Evolutionary conservation across 1,140 invertebrate species (phyloP).

Genomic region (Drosophila bifasciata): DNA sequence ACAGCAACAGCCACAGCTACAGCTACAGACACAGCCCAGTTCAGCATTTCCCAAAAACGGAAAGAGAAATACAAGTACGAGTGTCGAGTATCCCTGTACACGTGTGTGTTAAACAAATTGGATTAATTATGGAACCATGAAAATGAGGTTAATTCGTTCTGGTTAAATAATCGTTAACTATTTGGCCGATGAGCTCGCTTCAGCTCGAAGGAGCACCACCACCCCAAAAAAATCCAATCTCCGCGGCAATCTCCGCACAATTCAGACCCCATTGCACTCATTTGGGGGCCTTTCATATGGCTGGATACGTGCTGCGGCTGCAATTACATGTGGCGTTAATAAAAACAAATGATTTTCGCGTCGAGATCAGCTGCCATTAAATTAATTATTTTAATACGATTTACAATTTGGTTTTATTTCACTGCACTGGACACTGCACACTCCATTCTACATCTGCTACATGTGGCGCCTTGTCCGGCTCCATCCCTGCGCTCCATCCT

Average conservation of each 20-base stretch:
- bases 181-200: conserved; percentile 15
- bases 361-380: conserved; percentile 72
- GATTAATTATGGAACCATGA: conserved; percentile 81
- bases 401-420: conserved; percentile 59
- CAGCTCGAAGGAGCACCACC: neutral
- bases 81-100: conserved; percentile 20
- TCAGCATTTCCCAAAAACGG: neutral
- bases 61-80: neutral
- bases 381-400: conserved; percentile 80
- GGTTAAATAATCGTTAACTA: conserved; percentile 73
- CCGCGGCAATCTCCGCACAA: neutral
- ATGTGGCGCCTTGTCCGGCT: neutral
- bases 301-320: conserved; percentile 49
- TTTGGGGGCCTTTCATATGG: conserved; percentile 35
- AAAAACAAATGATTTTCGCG: conserved; percentile 74
- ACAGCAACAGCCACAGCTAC: neutral
- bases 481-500: no score
- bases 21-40: no score
- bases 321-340: conserved; percentile 72
- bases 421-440: conserved; percentile 10
- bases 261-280: no score
- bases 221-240: conserved; percentile 17
- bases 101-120: conserved; percentile 59
- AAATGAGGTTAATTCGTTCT: conserved; percentile 78
- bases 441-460: neutral